Base-by-base conservation (phyloP, 2,113 vertebrate genomes). In the Bufo gargarizans region DNA sequence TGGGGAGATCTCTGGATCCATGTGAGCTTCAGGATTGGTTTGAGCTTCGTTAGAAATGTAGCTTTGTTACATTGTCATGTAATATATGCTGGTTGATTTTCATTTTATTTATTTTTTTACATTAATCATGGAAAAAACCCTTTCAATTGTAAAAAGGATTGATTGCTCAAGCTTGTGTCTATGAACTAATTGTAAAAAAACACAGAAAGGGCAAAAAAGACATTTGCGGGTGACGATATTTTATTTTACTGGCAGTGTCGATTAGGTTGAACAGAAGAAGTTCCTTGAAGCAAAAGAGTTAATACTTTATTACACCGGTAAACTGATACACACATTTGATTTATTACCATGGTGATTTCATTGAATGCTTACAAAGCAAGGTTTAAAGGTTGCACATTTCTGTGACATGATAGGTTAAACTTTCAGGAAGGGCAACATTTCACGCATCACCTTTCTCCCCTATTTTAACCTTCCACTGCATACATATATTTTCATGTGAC, bases 331-430 rank as follows among this genome's bases (percentile, higher is more conserved):
- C 67, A 67, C 16, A 65, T 83, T 58, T 72, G 14, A 84, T 72
- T 58, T 71, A 72, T 84, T 74, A 43, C 53, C 65, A 72, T 56
- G 65, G 67, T 71, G 67, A 72, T 72, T 56, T 84, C 50, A 72
- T 72, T 72, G 82, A 84, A 72, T 84, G 67, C 65, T 72, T 84
- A 74, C 49, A 56, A 43, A 84, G 50, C 65, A 84, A 72, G 63
- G 65, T 71, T 55, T 55, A 71, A 71, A 84, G 67, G 82, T 84
- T 13, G 10, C 22, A 72, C 65, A 58, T 72, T 72, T 72, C 20
- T 72, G 3, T 71, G 61, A 4, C 47, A 20, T 67, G 59, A 17
- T 83, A 50, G 47, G 81, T 83, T 72, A 58, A n/a, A 72, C 53
- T 72, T 56, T 84, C 65, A 6, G 7, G 53, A 58, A 55, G n/a